Evolutionary conservation across 35 echinoderm and acorn worm genomes (phyloP).

Genomic region (Amphiura filiformis): DNA sequence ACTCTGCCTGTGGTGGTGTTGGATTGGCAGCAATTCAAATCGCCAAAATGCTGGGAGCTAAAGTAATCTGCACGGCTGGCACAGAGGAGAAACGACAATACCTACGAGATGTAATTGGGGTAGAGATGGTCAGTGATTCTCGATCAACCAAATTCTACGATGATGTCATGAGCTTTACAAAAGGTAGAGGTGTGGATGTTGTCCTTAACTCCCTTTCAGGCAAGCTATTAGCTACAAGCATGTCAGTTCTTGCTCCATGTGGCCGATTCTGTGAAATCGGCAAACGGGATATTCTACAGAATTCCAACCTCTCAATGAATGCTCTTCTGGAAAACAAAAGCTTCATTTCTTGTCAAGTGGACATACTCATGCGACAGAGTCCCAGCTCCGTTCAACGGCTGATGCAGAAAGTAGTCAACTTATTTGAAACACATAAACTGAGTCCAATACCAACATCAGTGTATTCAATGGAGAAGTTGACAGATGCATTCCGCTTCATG

Average conservation of each 20-base stretch:
- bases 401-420: slow-evolving; percentile 22
- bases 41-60: slow-evolving; percentile 56
- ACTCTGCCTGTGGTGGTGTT: slow-evolving; percentile 48
- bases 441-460: slow-evolving; percentile 39
- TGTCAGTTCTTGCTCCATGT: slow-evolving; percentile 43
- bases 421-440: slow-evolving; percentile 32
- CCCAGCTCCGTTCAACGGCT: slow-evolving; percentile 16
- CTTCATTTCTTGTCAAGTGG: slow-evolving; percentile 67
- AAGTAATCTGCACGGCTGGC: slow-evolving; percentile 59
- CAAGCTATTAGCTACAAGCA: slow-evolving; percentile 43
- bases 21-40: slow-evolving; percentile 63
- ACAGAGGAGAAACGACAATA: slow-evolving; percentile 14
- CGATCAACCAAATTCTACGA: slow-evolving; percentile 35
- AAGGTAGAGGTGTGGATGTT: slow-evolving; percentile 65
- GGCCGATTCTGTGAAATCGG: slow-evolving; percentile 53
- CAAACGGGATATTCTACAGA: slow-evolving; percentile 15
- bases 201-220: slow-evolving; percentile 65
- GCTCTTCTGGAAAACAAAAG: slow-evolving; percentile 52
- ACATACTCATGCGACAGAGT: slow-evolving; percentile 35
- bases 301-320: slow-evolving; percentile 38
- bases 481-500: slow-evolving; percentile 39
- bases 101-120: slow-evolving; percentile 31
- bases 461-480: slow-evolving; percentile 33
- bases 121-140: slow-evolving; percentile 28
- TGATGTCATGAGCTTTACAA: slow-evolving; percentile 56